These are phyloP conservation scores for Melanchra persicariae DNA, from an alignment of 2,888 invertebrate genomes.

Conservation along the genomic window DNA sequence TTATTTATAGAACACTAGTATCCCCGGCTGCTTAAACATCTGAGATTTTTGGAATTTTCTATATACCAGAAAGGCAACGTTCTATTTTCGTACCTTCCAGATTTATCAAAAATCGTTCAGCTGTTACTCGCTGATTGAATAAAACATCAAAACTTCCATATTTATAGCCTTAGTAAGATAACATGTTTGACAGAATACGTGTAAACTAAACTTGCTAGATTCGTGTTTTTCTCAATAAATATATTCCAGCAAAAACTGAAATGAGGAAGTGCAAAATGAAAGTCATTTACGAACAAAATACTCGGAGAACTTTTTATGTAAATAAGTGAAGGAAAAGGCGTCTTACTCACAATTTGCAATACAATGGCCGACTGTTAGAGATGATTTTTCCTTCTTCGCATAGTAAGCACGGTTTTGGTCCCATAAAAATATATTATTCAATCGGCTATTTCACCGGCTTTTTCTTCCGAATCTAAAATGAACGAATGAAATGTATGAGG, in stretches of 20 bases:
- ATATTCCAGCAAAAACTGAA: conserved; percentile 66
- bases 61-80: neutral
- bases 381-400: conserved; percentile 89
- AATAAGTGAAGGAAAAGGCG: conserved; percentile 86
- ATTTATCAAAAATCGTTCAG: conserved; percentile 25
- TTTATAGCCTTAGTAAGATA: conserved; percentile 8
- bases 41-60: conserved; percentile 25
- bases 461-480: conserved; percentile 83
- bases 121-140: neutral
- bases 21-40: neutral
- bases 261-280: conserved; percentile 81
- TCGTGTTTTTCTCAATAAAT: conserved; percentile 61
- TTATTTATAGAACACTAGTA: conserved; percentile 4
- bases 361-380: conserved; percentile 88
- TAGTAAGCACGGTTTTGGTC: conserved; percentile 86
- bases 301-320: conserved; percentile 86
- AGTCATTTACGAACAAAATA: conserved; percentile 86
- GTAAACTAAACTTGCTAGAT: conserved; percentile 27
- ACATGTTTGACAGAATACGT: conserved; percentile 3
- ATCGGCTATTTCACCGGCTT: conserved; percentile 86
- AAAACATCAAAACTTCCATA: conserved; percentile 23
- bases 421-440: conserved; percentile 90
- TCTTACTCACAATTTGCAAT: conserved; percentile 89
- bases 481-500: conserved; percentile 83
- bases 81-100: conserved; percentile 23